Evolutionary conservation across 2,797 vertebrate species (phyloP).

Genomic region (Heliangelus exortis): DNA sequence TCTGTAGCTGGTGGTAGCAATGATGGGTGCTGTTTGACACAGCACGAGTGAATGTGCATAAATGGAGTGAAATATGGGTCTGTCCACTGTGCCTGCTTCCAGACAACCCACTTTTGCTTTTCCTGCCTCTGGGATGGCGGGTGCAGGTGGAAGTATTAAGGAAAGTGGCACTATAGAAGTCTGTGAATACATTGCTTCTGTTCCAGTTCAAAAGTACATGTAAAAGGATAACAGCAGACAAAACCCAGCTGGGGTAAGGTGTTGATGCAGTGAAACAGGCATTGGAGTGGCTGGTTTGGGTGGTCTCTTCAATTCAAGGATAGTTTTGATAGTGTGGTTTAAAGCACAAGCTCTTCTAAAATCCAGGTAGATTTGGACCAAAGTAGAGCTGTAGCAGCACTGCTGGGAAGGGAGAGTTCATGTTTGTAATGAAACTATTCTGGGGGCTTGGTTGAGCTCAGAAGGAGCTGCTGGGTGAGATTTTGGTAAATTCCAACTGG

Average conservation of each 20-base stretch:
- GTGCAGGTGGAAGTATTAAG: neutral
- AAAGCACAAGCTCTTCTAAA: neutral
- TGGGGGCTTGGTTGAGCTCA: neutral
- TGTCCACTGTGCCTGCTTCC: neutral
- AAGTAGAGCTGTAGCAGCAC: neutral
- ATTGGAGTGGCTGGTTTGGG: neutral
- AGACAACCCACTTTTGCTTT: neutral
- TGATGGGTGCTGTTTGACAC: accelerated
- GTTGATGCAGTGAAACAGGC: neutral
- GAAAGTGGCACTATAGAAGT: neutral
- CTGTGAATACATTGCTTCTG: neutral
- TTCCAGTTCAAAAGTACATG: neutral
- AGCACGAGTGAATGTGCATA: neutral
- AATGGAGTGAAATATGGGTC: neutral
- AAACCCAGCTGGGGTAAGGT: neutral
- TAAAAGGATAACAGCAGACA: neutral
- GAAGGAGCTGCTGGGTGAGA: neutral
- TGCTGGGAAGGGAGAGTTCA: neutral
- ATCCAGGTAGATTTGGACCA: neutral
- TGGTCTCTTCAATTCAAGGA: neutral
- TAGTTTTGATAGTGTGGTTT: neutral
- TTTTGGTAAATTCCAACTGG: neutral
- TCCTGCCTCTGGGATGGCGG: neutral
- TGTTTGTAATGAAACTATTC: neutral
- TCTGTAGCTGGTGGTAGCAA: neutral